Evolutionary conservation across 2,888 invertebrate species (phyloP).

Genomic region (Meiosimyza platycephala): DNA sequence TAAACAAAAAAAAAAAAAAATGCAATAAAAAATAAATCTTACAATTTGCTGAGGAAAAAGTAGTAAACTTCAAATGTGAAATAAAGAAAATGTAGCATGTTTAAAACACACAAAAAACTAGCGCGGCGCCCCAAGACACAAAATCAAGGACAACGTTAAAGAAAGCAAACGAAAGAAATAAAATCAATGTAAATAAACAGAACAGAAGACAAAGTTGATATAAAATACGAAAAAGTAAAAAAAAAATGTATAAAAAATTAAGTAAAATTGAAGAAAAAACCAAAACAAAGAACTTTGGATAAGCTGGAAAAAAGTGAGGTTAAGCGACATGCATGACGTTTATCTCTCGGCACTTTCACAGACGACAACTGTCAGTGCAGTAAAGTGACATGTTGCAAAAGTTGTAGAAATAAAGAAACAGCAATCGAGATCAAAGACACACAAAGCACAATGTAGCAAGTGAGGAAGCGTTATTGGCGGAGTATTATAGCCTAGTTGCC

Average conservation of each 20-base stretch:
- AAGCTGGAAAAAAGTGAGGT: not conserved
- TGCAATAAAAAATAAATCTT: too few species aligned
- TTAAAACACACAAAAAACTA: slow-evolving; percentile 2
- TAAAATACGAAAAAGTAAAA: not conserved
- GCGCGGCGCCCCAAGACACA: not conserved
- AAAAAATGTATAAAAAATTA: not conserved
- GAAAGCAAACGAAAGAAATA: not conserved
- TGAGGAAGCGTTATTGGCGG: not conserved
- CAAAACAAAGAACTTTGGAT: not conserved
- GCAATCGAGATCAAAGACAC: not conserved
- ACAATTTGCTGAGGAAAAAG: too few species aligned
- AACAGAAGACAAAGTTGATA: not conserved
- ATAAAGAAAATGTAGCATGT: not conserved
- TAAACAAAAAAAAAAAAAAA: too few species aligned
- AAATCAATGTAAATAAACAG: slow-evolving; percentile 2
- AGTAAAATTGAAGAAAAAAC: not conserved
- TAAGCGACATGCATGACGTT: slow-evolving; percentile 34
- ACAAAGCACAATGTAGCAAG: not conserved
- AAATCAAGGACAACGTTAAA: not conserved
- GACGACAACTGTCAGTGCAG: slow-evolving; percentile 13
- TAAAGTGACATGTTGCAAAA: slow-evolving; percentile 10
- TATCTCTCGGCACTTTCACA: slow-evolving; percentile 30
- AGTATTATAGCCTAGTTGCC: not conserved
- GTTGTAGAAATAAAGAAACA: slow-evolving; percentile 3
- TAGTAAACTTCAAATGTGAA: not conserved